Conservation (phyloP, 1,140 invertebrate species). For the Nasonia vitripennis region DNA sequence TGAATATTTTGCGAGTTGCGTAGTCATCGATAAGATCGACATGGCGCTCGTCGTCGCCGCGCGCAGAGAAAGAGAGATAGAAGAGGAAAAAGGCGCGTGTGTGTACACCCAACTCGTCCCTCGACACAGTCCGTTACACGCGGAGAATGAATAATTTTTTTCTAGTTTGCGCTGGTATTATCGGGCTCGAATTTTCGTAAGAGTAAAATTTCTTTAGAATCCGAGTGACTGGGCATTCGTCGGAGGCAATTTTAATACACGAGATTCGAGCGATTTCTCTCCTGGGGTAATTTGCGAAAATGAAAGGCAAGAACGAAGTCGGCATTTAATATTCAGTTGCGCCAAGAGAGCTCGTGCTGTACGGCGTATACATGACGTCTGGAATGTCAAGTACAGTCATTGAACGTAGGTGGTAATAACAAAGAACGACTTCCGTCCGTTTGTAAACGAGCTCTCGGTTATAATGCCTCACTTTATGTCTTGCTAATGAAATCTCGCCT, state of each 20-base stretch:
- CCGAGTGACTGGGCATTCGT: background rate
- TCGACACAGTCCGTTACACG: background rate
- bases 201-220: background rate
- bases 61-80: background rate
- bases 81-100: background rate
- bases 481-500: background rate
- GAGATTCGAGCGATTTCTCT: no score
- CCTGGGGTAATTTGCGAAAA: background rate
- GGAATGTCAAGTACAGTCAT: background rate
- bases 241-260: background rate
- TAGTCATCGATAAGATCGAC: constrained; percentile 54
- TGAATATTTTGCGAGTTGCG: constrained; percentile 46
- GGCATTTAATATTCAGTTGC: background rate
- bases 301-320: background rate
- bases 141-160: background rate
- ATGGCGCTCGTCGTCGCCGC: background rate
- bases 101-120: background rate
- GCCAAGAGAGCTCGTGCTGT: background rate
- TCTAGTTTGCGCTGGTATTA: background rate
- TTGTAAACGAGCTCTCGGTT: background rate
- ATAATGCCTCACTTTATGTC: background rate
- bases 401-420: background rate
- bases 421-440: background rate
- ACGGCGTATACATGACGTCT: background rate
- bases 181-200: background rate